Conservation (phyloP, 2,888 invertebrate species). For the Zygogramma bicolorata region DNA sequence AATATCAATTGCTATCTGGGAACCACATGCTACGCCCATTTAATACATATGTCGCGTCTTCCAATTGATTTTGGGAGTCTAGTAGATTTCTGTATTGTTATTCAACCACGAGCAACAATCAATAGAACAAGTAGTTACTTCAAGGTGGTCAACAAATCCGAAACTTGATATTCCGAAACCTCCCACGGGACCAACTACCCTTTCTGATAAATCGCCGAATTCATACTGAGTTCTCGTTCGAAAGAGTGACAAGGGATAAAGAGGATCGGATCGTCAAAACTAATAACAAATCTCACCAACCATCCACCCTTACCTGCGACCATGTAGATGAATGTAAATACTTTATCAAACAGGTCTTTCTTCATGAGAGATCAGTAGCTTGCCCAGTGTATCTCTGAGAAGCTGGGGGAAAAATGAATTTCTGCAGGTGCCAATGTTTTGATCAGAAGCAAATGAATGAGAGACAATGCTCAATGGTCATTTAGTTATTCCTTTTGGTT, state of each 20-base stretch:
- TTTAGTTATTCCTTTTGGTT: too few relatives aligned
- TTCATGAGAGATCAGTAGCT: constrained; percentile 29
- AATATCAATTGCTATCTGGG: too few relatives aligned
- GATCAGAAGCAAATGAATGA: too few relatives aligned
- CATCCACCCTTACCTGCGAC: constrained; percentile 22
- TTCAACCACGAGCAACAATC: too few relatives aligned
- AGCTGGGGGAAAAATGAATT: neutral
- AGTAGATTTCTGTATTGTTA: too few relatives aligned
- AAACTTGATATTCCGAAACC: neutral
- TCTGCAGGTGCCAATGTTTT: neutral
- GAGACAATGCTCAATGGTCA: too few relatives aligned
- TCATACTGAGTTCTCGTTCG: neutral
- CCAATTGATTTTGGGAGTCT: too few relatives aligned
- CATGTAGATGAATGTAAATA: constrained; percentile 32
- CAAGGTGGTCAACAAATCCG: neutral
- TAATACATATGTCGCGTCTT: too few relatives aligned
- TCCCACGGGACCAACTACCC: neutral
- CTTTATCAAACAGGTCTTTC: constrained; percentile 39
- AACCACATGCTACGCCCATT: too few relatives aligned
- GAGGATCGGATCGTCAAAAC: neutral
- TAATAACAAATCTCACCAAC: neutral
- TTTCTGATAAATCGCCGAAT: neutral
- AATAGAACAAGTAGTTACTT: too few relatives aligned
- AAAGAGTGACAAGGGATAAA: neutral
- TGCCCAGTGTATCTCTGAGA: neutral